These are phyloP conservation scores for Herpetotheres cachinnans DNA, from an alignment of 2,113 vertebrate species.

Conservation along the genomic window DNA sequence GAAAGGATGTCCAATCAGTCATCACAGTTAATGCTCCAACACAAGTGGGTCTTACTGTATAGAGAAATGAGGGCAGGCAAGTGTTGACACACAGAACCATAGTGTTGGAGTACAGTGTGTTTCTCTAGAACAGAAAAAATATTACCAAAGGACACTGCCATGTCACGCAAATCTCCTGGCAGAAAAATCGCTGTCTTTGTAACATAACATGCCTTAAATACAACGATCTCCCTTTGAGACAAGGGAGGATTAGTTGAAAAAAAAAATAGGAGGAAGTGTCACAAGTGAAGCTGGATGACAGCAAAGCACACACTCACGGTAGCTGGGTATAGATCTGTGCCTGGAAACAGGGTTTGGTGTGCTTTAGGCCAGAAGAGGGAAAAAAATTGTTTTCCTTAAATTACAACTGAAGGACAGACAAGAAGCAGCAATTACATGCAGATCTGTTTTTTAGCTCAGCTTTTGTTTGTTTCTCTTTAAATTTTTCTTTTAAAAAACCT, in stretches of 20 bases:
- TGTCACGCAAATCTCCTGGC: background rate
- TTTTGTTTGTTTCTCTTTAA: background rate
- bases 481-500: background rate
- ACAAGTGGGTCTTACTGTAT: background rate
- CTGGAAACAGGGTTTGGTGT: background rate
- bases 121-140: background rate
- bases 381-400: background rate
- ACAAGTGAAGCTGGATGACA: background rate
- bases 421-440: background rate
- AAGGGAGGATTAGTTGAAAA: background rate
- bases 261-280: background rate
- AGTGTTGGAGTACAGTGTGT: background rate
- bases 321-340: background rate
- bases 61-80: background rate
- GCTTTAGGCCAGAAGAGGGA: background rate
- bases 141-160: background rate
- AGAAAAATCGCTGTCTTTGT: background rate
- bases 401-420: background rate
- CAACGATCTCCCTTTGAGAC: background rate
- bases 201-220: background rate
- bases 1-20: background rate
- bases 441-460: background rate
- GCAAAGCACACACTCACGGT: background rate
- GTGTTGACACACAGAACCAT: background rate
- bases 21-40: background rate